These are phyloP conservation scores for Drosophila ezoana DNA, from an alignment of 2,888 invertebrate genomes.

Conservation along the genomic window DNA sequence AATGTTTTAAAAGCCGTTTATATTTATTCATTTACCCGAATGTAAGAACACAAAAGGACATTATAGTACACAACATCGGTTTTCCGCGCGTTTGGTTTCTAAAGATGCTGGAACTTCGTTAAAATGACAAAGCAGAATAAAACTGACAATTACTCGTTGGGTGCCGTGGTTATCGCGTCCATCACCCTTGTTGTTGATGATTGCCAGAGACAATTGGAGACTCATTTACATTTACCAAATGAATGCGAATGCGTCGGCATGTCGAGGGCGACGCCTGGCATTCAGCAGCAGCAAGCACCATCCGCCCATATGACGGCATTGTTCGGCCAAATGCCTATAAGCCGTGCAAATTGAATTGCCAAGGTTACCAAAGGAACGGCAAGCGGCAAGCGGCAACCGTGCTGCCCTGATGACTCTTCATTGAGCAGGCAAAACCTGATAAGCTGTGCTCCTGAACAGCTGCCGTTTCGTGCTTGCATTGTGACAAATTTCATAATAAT, in stretches of 20 bases:
- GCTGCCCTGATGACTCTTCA: slow-evolving; percentile 44
- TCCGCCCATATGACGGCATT: slow-evolving; percentile 43
- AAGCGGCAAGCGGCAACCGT: background rate
- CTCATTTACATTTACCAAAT: slow-evolving; percentile 66
- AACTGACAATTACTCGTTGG: slow-evolving; percentile 63
- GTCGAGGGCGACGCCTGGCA: slow-evolving; percentile 27
- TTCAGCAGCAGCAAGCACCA: slow-evolving; percentile 17
- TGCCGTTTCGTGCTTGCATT: slow-evolving; percentile 16
- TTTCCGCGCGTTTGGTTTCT: slow-evolving; percentile 61
- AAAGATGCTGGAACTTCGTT: slow-evolving; percentile 58
- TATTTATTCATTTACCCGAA: slow-evolving; percentile 51
- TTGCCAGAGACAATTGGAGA: slow-evolving; percentile 59
- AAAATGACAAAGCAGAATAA: slow-evolving; percentile 70
- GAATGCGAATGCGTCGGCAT: slow-evolving; percentile 47
- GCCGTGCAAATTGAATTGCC: slow-evolving; percentile 62
- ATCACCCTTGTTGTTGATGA: slow-evolving; percentile 29
- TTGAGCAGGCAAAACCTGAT: slow-evolving; percentile 40
- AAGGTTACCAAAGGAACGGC: slow-evolving; percentile 44
- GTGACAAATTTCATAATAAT: slow-evolving; percentile 39
- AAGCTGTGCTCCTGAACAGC: slow-evolving; percentile 19
- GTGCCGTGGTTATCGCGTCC: slow-evolving; percentile 20
- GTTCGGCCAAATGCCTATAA: slow-evolving; percentile 57
- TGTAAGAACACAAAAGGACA: slow-evolving; percentile 52
- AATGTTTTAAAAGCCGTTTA: slow-evolving; percentile 41
- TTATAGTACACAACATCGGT: slow-evolving; percentile 27